Evolutionary conservation across 2,797 vertebrate species (phyloP).

Genomic region (Phrynocephalus vlangalii): DNA sequence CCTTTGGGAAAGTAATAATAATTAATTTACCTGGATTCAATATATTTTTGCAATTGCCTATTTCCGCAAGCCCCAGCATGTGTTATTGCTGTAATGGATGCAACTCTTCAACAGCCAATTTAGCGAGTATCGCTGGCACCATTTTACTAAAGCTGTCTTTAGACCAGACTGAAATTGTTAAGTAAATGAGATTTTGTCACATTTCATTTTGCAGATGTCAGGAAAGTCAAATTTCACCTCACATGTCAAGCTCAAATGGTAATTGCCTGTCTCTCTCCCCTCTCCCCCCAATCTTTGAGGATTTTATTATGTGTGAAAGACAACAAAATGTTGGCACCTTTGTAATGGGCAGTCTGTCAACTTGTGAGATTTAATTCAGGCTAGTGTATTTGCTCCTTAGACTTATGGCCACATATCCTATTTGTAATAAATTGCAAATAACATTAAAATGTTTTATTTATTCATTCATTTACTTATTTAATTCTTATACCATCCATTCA

Average conservation of each 20-base stretch:
- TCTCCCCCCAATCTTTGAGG: no score
- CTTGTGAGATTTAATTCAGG: conserved; percentile 14
- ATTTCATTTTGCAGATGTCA: conserved; percentile 16
- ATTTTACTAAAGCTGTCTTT: background rate
- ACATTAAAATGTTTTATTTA: background rate
- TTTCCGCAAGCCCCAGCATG: background rate
- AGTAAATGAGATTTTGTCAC: conserved; percentile 37
- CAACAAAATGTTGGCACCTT: background rate
- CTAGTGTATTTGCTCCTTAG: background rate
- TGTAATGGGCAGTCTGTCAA: conserved; percentile 42
- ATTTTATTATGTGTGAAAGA: background rate
- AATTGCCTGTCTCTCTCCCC: conserved; percentile 9
- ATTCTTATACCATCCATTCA: no score
- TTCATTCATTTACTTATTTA: no score
- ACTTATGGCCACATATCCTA: background rate
- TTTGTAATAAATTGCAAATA: conserved; percentile 7
- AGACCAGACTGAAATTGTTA: conserved; percentile 43
- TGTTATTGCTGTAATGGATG: background rate
- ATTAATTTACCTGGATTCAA: background rate
- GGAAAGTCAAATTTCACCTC: conserved; percentile 25
- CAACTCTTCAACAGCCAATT: conserved; percentile 18
- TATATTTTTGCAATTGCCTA: accelerated
- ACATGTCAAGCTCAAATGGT: background rate
- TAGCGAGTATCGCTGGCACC: background rate
- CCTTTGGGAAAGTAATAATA: background rate